Evolutionary conservation across 2,113 vertebrate species (phyloP).

Genomic region (Paracanthobrama guichenoti): DNA sequence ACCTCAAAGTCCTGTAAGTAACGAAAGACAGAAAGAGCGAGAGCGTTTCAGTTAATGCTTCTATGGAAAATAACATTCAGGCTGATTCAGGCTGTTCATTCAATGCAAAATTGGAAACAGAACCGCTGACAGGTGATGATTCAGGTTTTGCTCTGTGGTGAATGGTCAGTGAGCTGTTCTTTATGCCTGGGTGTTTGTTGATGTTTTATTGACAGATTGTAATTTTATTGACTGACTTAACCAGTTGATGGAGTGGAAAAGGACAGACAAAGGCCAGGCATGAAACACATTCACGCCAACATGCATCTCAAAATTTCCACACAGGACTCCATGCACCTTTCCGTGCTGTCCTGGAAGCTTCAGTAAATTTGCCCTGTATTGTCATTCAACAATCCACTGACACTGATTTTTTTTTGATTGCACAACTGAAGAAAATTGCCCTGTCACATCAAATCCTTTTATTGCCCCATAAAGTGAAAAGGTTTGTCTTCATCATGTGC

Average conservation of each 20-base stretch:
- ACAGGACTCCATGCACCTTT: not conserved
- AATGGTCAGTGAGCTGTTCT: not conserved
- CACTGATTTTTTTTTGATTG: not conserved
- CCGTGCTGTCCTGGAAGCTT: not conserved
- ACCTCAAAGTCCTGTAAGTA: slow-evolving; percentile 95
- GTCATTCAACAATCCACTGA: not conserved
- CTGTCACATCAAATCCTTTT: not conserved
- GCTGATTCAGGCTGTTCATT: slow-evolving; percentile 17
- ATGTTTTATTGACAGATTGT: slow-evolving; percentile 1
- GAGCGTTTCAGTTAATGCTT: slow-evolving; percentile 6
- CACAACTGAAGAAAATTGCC: not conserved
- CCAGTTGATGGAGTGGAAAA: not conserved
- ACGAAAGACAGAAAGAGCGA: slow-evolving; percentile 25
- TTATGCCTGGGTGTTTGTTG: not conserved
- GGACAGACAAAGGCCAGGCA: not conserved
- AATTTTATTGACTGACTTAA: not conserved
- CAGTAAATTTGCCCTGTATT: not conserved
- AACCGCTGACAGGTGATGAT: not conserved
- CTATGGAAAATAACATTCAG: slow-evolving; percentile 7
- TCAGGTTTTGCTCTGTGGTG: not conserved
- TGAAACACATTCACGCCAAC: not conserved
- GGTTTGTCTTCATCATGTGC: not conserved
- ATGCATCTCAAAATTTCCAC: slow-evolving; percentile 2
- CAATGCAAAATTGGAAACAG: not conserved
- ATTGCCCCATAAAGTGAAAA: not conserved